Percentiles rank a stretch among this genome's conserved stretches.
phyloP scores from a whole-genome alignment of 2,797 vertebrate genomes.

The Diplodus sargus region DNA sequence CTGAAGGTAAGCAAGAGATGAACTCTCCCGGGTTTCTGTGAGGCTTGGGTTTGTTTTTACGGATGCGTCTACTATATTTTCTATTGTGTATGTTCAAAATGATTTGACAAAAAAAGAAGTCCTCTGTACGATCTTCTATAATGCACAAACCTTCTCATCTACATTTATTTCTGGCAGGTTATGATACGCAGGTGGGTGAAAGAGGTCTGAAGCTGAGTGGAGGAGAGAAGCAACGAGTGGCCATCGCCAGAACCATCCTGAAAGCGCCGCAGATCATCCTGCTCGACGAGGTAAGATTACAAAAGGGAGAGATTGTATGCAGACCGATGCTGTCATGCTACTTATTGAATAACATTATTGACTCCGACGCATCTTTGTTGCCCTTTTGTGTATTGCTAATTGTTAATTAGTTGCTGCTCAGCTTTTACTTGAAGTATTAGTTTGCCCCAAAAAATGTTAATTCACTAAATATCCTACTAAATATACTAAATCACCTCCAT shows the following conservation, averaged over 20 bases:
- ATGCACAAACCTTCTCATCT: background rate
- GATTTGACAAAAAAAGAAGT: background rate
- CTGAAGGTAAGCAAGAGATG: constrained; percentile 82
- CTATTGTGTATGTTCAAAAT: background rate
- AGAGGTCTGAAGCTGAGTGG: constrained; percentile 96
- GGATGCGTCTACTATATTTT: background rate
- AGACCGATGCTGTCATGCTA: background rate
- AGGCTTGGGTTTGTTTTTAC: background rate
- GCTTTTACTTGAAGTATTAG: background rate
- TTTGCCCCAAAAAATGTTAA: no score
- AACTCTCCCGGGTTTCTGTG: background rate
- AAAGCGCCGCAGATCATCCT: constrained; percentile 94
- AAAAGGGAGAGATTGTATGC: background rate
- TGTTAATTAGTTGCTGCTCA: background rate
- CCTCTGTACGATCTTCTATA: background rate
- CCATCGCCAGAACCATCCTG: constrained; percentile 96
- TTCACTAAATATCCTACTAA: no score
- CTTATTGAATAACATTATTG: background rate
- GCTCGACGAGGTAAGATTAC: constrained; percentile 91
- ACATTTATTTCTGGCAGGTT: constrained; percentile 80
- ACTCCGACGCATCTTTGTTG: background rate
- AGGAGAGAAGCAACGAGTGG: constrained; percentile 96
- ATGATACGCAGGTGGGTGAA: constrained; percentile 94
- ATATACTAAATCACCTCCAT: no score
- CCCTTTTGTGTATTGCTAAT: background rate